A percentile compares a stretch with the other conserved stretches of the same genome.
These are phyloP conservation scores for Micronycteris hirsuta DNA, from an alignment of 2,113 vertebrate species.

Conservation along the genomic window DNA sequence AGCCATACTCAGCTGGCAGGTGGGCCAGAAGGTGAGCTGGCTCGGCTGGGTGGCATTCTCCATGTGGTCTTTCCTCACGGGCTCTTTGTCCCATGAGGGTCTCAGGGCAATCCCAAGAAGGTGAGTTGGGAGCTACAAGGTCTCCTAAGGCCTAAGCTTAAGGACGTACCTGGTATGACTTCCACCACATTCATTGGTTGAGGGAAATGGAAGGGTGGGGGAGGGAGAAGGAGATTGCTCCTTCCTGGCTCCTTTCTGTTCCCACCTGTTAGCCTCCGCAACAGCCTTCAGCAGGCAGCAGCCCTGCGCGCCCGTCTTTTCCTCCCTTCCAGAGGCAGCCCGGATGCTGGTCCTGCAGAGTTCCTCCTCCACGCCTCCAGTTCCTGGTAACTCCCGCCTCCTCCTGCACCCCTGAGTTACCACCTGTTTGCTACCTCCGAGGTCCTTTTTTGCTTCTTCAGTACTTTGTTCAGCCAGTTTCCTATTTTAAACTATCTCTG, in stretches of 20 bases:
- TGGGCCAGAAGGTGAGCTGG: too few relatives aligned
- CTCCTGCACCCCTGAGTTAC: background rate
- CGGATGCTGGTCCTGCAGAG: background rate
- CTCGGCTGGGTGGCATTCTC: accelerated
- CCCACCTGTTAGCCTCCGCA: background rate
- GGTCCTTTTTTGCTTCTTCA: background rate
- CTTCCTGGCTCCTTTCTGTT: background rate
- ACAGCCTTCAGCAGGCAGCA: background rate
- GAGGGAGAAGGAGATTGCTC: background rate
- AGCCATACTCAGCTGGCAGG: background rate
- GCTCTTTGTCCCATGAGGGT: background rate
- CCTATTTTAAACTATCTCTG: background rate
- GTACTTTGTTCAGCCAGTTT: background rate
- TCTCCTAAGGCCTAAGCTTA: background rate
- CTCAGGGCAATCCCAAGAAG: background rate
- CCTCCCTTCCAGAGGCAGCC: background rate
- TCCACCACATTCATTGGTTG: too few relatives aligned
- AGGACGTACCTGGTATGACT: background rate
- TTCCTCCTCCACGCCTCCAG: background rate
- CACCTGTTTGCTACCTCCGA: background rate
- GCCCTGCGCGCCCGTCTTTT: background rate
- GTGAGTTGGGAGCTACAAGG: background rate
- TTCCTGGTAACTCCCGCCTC: background rate
- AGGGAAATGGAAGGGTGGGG: background rate
- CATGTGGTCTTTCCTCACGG: background rate